phyloP scores from a whole-genome alignment of 2,797 vertebrate genomes.

The Zalophus californianus region DNA sequence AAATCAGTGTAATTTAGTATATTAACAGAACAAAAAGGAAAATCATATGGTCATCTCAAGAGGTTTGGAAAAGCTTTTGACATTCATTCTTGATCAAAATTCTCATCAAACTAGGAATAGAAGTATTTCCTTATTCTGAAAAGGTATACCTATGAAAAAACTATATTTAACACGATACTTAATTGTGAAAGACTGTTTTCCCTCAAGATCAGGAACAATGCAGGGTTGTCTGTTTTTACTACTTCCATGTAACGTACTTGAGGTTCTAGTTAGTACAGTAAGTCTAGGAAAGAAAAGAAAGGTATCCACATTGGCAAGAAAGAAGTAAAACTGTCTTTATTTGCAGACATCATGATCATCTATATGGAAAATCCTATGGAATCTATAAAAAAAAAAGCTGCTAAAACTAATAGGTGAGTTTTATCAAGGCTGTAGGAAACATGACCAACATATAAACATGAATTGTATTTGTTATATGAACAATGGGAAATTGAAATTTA shows the following conservation, averaged over 20 bases:
- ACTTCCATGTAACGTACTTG: neutral
- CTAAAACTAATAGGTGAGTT: neutral
- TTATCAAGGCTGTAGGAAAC: conserved; percentile 16
- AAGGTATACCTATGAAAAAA: neutral
- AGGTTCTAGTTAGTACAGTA: neutral
- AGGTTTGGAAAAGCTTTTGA: neutral
- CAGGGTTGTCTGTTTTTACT: neutral
- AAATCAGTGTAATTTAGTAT: neutral
- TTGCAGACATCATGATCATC: neutral
- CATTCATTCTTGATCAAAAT: neutral
- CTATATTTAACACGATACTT: neutral
- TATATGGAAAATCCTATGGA: neutral
- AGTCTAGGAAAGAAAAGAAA: neutral
- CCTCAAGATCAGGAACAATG: neutral
- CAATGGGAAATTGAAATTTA: neutral
- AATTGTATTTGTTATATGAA: neutral
- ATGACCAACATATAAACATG: neutral
- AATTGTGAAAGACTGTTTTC: neutral
- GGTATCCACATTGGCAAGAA: neutral
- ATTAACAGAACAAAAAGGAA: neutral
- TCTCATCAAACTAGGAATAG: neutral
- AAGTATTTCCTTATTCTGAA: neutral
- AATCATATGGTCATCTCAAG: neutral
- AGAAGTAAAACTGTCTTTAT: conserved; percentile 2
- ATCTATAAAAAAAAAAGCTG: neutral